phyloP scores from a whole-genome alignment of 2,113 vertebrate genomes.

The Osmerus mordax region DNA sequence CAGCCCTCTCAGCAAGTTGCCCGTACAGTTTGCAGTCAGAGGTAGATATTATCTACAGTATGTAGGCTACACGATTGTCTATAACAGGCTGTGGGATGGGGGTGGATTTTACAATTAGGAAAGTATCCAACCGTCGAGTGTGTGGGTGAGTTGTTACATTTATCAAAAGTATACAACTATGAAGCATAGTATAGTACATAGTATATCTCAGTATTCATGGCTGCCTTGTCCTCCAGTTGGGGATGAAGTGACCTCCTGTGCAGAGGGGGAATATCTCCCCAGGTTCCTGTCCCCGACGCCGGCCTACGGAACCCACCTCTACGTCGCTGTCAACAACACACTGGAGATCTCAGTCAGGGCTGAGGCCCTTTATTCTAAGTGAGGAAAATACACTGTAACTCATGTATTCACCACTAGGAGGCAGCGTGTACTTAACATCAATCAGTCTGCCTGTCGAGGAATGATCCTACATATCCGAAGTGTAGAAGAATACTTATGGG shows the following conservation, averaged over 20 bases:
- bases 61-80: too few relatives aligned
- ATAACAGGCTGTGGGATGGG: too few relatives aligned
- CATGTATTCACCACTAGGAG: not conserved
- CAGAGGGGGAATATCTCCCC: slow-evolving; percentile 5
- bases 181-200: too few relatives aligned
- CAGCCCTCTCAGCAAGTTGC: slow-evolving; percentile 10
- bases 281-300: slow-evolving; percentile 16
- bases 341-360: slow-evolving; percentile 10
- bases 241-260: not conserved
- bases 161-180: too few relatives aligned
- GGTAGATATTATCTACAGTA: not conserved
- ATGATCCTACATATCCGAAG: too few relatives aligned
- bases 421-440: too few relatives aligned
- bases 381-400: not conserved
- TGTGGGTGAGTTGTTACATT: too few relatives aligned
- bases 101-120: too few relatives aligned
- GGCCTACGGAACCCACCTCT: not conserved
- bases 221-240: not conserved
- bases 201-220: too few relatives aligned
- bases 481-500: not conserved
- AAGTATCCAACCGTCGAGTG: too few relatives aligned
- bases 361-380: not conserved
- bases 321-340: not conserved
- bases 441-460: too few relatives aligned
- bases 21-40: slow-evolving; percentile 9